A percentile compares a stretch with the other conserved stretches of the same genome.
Evolutionary conservation across 2,113 vertebrate genomes (phyloP).

Genomic region (Oceanites oceanicus): DNA sequence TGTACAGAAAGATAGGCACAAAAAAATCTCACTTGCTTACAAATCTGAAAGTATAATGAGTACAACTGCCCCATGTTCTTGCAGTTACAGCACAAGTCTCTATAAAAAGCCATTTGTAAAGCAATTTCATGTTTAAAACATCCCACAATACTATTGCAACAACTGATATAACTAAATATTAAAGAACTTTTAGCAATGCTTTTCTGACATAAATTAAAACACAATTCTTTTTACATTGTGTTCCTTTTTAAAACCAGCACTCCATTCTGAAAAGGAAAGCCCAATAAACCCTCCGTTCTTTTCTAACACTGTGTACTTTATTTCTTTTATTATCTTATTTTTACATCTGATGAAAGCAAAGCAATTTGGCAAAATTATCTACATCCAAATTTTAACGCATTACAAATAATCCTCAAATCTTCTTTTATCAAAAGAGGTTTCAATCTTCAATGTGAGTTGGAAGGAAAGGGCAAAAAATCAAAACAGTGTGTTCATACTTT

Average conservation of each 20-base stretch:
- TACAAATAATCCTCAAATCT: not conserved
- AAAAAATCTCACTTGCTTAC: not conserved
- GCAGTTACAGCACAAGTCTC: not conserved
- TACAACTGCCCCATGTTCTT: not conserved
- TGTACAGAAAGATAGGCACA: not conserved
- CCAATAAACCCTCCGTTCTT: not conserved
- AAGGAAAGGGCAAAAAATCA: not conserved
- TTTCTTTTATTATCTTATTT: not conserved
- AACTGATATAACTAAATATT: not conserved
- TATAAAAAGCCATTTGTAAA: not conserved
- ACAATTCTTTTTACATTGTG: not conserved
- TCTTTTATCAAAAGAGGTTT: not conserved
- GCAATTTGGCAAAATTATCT: not conserved
- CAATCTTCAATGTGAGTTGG: not conserved
- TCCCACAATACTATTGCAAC: not conserved
- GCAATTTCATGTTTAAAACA: not conserved
- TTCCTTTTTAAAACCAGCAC: not conserved
- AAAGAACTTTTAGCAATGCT: not conserved
- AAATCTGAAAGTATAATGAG: slow-evolving; percentile 10
- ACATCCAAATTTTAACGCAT: not conserved
- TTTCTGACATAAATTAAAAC: not conserved
- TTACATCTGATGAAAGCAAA: not conserved
- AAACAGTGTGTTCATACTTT: not conserved
- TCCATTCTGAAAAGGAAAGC: not conserved
- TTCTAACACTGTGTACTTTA: not conserved